Evolutionary conservation across 2,797 vertebrate genomes (phyloP), one percentile per base, ranked within the genome.

Genomic region (Zenarchopterus dispar): DNA sequence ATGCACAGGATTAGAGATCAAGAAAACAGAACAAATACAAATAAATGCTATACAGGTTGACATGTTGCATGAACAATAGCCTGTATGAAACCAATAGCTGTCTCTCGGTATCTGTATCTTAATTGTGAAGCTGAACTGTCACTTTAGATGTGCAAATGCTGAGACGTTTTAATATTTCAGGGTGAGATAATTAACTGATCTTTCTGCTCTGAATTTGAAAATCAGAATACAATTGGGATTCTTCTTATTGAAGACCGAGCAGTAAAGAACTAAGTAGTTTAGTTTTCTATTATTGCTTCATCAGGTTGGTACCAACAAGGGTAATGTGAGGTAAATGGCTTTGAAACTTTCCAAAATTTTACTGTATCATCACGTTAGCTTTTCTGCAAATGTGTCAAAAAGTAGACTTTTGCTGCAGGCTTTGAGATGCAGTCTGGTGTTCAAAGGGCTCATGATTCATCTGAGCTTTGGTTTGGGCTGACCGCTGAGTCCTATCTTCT

Each of bases 401-500:
- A 49, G 48, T n/a, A 33, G 26, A 0, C 24, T 28, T 62, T 67
- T 15, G 15, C 44, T 56, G 16, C 56, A 71, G 63, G 39, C 49
- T 5, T 49, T 54, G 13, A 62, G 58, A 57, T 68, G 22, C 23
- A 24, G 41, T 46, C 66, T 3, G 7, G 10, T 62, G 50, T 62
- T 55, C n/a, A 39, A 59, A 51, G 46, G 48, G 13, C 15, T n/a
- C 46, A 18, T 21, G 22, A 72, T 51, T 65, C 24, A 23, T 56
- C 36, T 18, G 2, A 19, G 3, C 55, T 66, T 62, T 51, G 33
- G 26, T 64, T 73, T 65, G 59, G 4, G 33, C 61, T 70, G 64
- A 69, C 67, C 53, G 1, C 65, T 42, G 47, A 75, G 33, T 52
- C 64, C 46, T 51, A 50, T 51, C 65, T 47, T n/a, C 2, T 43